Evolutionary conservation across 2,888 invertebrate genomes (phyloP).

Genomic region (Sarcophaga carnaria): DNA sequence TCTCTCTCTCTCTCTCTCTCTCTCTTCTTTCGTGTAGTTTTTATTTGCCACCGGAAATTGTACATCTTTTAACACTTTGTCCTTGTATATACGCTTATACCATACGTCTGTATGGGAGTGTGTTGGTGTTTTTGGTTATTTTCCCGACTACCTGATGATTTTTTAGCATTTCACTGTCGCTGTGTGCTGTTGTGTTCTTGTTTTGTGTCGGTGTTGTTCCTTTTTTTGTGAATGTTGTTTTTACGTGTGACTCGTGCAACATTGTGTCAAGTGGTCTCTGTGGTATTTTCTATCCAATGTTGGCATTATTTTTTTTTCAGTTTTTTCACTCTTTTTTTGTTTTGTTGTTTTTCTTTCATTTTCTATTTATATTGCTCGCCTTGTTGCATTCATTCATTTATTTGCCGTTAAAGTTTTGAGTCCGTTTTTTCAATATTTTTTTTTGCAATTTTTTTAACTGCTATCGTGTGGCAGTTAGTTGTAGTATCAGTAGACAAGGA

Average conservation of each 20-base stretch:
- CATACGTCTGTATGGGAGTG: neutral
- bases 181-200: constrained; percentile 14
- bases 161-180: constrained; percentile 1
- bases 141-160: constrained; percentile 52
- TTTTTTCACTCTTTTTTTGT: constrained; percentile 2
- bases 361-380: neutral
- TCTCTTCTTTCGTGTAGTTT: constrained; percentile 10
- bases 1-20: constrained; percentile 1
- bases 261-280: constrained; percentile 66
- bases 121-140: constrained; percentile 18
- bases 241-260: constrained; percentile 61
- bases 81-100: constrained; percentile 16
- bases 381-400: constrained; percentile 60
- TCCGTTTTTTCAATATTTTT: constrained; percentile 16
- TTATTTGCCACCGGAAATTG: constrained; percentile 35
- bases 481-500: constrained; percentile 54
- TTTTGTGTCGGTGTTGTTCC: neutral
- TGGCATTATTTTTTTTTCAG: neutral
- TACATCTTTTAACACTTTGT: constrained; percentile 54
- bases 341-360: neutral
- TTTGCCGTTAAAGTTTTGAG: constrained; percentile 53
- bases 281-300: constrained; percentile 44
- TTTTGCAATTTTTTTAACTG: constrained; percentile 46
- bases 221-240: constrained; percentile 4
- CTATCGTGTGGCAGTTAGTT: constrained; percentile 33